Evolutionary conservation across 2,797 vertebrate genomes (phyloP), one percentile per base, ranked within the genome.

Genomic region (Cygnus olor): DNA sequence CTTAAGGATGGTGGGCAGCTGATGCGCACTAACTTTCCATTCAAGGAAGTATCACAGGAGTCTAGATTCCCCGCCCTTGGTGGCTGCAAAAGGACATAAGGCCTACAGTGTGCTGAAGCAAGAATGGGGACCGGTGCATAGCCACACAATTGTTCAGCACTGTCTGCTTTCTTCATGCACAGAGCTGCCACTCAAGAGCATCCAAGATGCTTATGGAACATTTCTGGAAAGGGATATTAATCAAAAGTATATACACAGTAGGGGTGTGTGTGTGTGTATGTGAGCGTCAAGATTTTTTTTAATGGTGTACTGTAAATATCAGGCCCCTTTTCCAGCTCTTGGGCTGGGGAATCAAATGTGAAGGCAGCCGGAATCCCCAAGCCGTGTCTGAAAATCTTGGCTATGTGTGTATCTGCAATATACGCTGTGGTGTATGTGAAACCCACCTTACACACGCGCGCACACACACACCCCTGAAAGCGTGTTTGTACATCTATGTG

Each of bases 191-290:
- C 95, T 94, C 64, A 86, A 92, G 86, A 96, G 94, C 96, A 96
- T 96, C 96, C 42, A 68, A 94, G 96, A 96, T 91, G 93, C 96
- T 97, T 95, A 85, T 1, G 94, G 97, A 96, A 97, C 96, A 88
- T 97, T 81, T 97, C 97, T 96, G 96, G 95, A 97, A 96, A 96
- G 93, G 94, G 96, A 96, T 93, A 97, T 96, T 96, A 96, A 89
- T 90, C 96, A 76, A 72, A 96, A 97, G 97, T 97, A 94, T 96
- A 97, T 96, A 96, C 95, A 97, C 78, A 51, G 70, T 94, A 93
- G 88, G 71, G 94, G 93, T 94, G 93, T 95, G 94, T 93, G 96
- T 94, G 96, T 95, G 94, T 96, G 97, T 97, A 94, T 96, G 97
- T 97, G 97, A 95, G 73, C 88, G 1, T 87, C 82, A 45, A 38